These are phyloP conservation scores for Caenorhabditis doughertyi DNA, from an alignment of 2,888 invertebrate species.

Conservation along the genomic window DNA sequence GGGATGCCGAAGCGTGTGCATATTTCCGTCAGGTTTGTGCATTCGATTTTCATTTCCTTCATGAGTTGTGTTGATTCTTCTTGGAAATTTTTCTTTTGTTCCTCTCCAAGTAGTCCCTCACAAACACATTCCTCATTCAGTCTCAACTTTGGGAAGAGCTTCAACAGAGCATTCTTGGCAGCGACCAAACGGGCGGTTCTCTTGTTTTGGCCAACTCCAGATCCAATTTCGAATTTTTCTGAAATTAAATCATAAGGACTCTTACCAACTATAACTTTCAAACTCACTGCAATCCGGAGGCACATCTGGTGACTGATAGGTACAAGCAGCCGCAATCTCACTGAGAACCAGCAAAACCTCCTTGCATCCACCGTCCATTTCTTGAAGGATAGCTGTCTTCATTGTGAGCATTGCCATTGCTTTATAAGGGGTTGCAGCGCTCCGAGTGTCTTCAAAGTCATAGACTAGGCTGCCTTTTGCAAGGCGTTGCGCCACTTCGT, in stretches of 20 bases:
- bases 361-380: slow-evolving; percentile 53
- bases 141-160: slow-evolving; percentile 51
- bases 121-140: slow-evolving; percentile 35
- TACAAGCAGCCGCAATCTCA: neutral
- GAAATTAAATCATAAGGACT: neutral
- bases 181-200: slow-evolving; percentile 96
- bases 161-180: slow-evolving; percentile 80
- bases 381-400: slow-evolving; percentile 30
- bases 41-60: slow-evolving; percentile 88
- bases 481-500: slow-evolving; percentile 97
- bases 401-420: slow-evolving; percentile 70
- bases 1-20: slow-evolving; percentile 41
- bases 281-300: slow-evolving; percentile 24
- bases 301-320: neutral
- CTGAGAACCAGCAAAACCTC: slow-evolving; percentile 63
- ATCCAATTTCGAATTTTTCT: slow-evolving; percentile 88
- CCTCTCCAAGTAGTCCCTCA: slow-evolving; percentile 30
- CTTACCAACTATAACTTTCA: neutral
- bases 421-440: slow-evolving; percentile 68
- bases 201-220: slow-evolving; percentile 95
- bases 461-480: slow-evolving; percentile 87
- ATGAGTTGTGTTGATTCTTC: slow-evolving; percentile 77
- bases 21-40: slow-evolving; percentile 26
- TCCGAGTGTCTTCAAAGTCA: slow-evolving; percentile 73
- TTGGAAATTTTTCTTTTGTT: slow-evolving; percentile 30